Conservation (phyloP, 2,888 invertebrate species). For the Matsumyia berberina region DNA sequence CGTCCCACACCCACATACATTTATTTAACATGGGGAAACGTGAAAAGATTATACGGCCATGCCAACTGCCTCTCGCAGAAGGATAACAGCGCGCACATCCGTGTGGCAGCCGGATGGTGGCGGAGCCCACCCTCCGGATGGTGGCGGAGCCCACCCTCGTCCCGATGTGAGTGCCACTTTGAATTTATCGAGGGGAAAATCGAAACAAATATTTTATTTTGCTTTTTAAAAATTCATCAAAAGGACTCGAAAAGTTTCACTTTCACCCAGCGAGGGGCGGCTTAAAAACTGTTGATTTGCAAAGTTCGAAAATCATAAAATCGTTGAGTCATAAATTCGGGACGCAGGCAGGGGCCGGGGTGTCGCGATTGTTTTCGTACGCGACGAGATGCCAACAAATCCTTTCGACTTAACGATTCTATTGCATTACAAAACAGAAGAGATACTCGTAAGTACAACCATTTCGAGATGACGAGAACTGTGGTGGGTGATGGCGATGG, state of each 20-base stretch:
- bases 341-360: slow-evolving; percentile 11
- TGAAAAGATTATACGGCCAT: slow-evolving; percentile 71
- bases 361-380: slow-evolving; percentile 1
- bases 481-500: neutral
- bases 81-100: slow-evolving; percentile 42
- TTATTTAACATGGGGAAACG: slow-evolving; percentile 60
- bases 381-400: slow-evolving; percentile 61
- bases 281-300: slow-evolving; percentile 68
- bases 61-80: slow-evolving; percentile 45
- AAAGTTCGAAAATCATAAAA: slow-evolving; percentile 73
- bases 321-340: slow-evolving; percentile 64
- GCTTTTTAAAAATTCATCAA: slow-evolving; percentile 63
- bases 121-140: neutral
- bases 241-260: slow-evolving; percentile 59
- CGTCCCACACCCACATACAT: slow-evolving; percentile 45
- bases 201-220: slow-evolving; percentile 73
- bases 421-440: slow-evolving; percentile 47
- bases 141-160: neutral
- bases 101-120: slow-evolving; percentile 21
- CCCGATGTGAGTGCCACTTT: slow-evolving; percentile 65
- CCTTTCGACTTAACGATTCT: slow-evolving; percentile 60
- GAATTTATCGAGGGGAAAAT: slow-evolving; percentile 75
- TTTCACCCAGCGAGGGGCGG: slow-evolving; percentile 13
- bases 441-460: slow-evolving; percentile 37
- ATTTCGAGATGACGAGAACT: slow-evolving; percentile 37